Base-by-base conservation (phyloP, 2,797 vertebrate species). In the Crax fasciolata region DNA sequence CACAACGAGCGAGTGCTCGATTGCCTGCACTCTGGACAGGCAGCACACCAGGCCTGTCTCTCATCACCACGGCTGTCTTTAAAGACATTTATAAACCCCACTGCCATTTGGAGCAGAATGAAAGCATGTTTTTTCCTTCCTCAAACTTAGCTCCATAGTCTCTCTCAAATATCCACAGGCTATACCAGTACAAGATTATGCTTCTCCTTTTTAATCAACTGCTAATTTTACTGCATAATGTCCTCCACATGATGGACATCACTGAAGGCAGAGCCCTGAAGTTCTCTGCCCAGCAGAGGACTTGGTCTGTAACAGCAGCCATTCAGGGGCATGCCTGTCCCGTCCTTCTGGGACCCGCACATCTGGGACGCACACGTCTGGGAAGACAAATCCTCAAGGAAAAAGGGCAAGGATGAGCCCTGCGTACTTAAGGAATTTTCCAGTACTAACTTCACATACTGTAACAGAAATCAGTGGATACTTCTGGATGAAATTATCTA, bases 301-400 rank as follows among this genome's bases (percentile, higher is more conserved):
- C 7, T 32, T 1, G 0, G n/a, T 24, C 70, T 94, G 21, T 67
- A 91, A 51, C 27, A 16, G 43, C 10, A 91, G 54, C 23, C 58
- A 74, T 62, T 80, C 28, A 72, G 58, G 6, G 70, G 35, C 13
- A 87, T 0, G 2, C 1, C 9, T 67, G 66, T 51, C 66, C 67
- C 51, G 76, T 28, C 14, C 35, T 68, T 61, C 62, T 83, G 77
- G 75, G 39, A 74, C 6, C n/a, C 28, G 11, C 5, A 5, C 20
- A 58, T 21, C 44, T 73, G 76, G 14, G 81, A 87, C 6, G 28
- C 28, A 13, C 5, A 5, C 23, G 54, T 21, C 44, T 73, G 76
- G 14, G 81, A 87, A 81, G 61, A 72, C 49, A 91, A 90, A 70
- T 24, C 55, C 7, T 38, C 51, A n/a, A 73, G 48, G 90, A 74